Base-by-base conservation (phyloP, 2,797 vertebrate genomes). In the Erpetoichthys calabaricus region DNA sequence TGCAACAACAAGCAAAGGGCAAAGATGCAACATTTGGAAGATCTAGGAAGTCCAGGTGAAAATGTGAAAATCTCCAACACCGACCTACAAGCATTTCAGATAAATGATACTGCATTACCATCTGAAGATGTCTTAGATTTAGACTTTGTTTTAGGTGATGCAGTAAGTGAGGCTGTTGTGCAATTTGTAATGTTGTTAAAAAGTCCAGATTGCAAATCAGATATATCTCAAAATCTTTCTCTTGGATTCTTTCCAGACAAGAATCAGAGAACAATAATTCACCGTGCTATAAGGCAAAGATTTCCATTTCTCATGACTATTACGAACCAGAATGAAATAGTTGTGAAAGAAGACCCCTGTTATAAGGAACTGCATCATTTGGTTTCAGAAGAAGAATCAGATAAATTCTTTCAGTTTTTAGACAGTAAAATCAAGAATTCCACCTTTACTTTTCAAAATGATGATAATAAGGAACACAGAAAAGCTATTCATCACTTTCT, bases 401-500 rank as follows among this genome's bases (percentile, higher is more conserved):
- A 80, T 68, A 79, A 77, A 56, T 98, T 99, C 77, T 91, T 97
- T 65, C 85, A 82, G 66, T 97, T 96, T 73, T 83, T 97, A 52
- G 91, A 96, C 42, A 88, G 89, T 55, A 98, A 91, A 73, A 67
- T 78, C 53, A 78, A 81, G 53, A 84, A 86, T 44, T 89, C 91
- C 0, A 88, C 75, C 0, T 94, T 93, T 67, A 85, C 83, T 1
- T 99, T 99, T 68, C 73, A 80, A 45, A 81, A 86, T 0, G 91
- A 98, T 56, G 70, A 65, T 53, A 69, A 76, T 53, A 97, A 95
- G 70, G 87, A 89, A 5, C 92, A 92, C 71, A 82, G 94, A 70
- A 94, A 85, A 53, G 73, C 73, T 0, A 83, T 99, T 49, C 94
- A 97, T 62, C 92, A 94, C 72, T 92, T 94, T 64, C 74, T 99